Base-by-base conservation (phyloP, 2,888 invertebrate genomes). In the Xestia xanthographa region DNA sequence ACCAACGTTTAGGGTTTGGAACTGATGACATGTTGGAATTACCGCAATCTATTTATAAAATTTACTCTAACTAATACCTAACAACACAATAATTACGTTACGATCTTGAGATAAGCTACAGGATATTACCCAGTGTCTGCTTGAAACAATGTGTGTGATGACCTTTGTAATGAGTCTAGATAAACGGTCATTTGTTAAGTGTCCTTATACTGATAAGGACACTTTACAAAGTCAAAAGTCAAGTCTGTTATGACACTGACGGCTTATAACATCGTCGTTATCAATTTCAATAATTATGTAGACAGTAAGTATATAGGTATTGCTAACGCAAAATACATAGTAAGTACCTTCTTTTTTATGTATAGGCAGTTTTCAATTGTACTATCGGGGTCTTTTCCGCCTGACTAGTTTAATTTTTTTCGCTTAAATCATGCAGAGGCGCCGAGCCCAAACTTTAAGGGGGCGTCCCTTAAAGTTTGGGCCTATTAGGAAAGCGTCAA, bases 161-260 rank as follows among this genome's bases (percentile, higher is more conserved):
- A 82, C 70, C 70, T 71, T 78, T 75, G 71, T 41, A 20, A 65
- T 26, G 65, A 26, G 56, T 67, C 56, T 11, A 69, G 67, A 74
- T 71, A 70, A 68, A 50, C 43, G 63, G 67, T 68, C 26, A 67
- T 78, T 82, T 79, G 70, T 67, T 50, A n/a, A 50, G 41, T 34
- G 20, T n/a, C 12, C 41, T 56, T 83, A 79, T 82, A 77, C n/a
- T n/a, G n/a, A n/a, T n/a, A n/a, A n/a, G n/a, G n/a, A n/a, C n/a
- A n/a, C n/a, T n/a, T n/a, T n/a, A n/a, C n/a, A n/a, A n/a, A n/a
- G n/a, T n/a, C n/a, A n/a, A n/a, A n/a, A n/a, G n/a, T n/a, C n/a
- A n/a, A 45, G 43, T 38, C 8, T 75, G 43, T 56, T 56, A 43
- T 63, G 22, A 63, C 80, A 56, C 17, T 34, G 6, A 56, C 34